Base-by-base conservation (phyloP, 2,113 vertebrate genomes). In the Beaufortia kweichowensis region DNA sequence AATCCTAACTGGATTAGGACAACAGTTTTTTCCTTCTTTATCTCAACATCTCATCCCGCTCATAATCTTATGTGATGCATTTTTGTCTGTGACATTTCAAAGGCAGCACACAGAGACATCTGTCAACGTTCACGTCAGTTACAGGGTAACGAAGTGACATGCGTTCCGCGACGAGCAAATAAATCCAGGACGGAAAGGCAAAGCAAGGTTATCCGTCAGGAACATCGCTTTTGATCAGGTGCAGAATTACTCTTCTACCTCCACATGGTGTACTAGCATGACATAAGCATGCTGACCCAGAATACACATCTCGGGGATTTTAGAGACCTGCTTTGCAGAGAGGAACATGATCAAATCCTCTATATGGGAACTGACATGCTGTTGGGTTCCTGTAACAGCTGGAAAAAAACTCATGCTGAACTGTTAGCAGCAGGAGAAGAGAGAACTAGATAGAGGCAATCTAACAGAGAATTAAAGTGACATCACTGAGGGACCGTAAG, bases 351-450 rank as follows among this genome's bases (percentile, higher is more conserved):
- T 10, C 29, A 48, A 76, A 28, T 57, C 56, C 33, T 31, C 79
- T 46, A 55, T 46, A 26, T 71, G 79, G 48, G 17, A 53, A 57
- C 53, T 46, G 35, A 59, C 57, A 28, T 78, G 65, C 60, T 48
- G 60, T 46, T 50, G 56, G 26, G 68, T 33, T 39, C 56, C 57
- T 33, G 31, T 28, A 72, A 39, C 61, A 61, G 61, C 53, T 50
- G 61, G 33, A 77, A 66, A 78, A 77, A 76, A 75, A 29, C 74
- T 60, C 28, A 29, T n/a, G 62, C 64, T n/a, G 67, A 81, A 48
- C 33, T 77, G 79, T 73, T 65, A 56, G 74, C 41, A 73, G 29
- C 69, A 26, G 21, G 43, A 66, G 43, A 57, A 26, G 53, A 65
- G 70, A 81, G 28, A 33, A 50, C n/a, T n/a, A 66, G 31, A 50